phyloP scores from a whole-genome alignment of 2,888 invertebrate genomes.

The Chaetoderma sp. region DNA sequence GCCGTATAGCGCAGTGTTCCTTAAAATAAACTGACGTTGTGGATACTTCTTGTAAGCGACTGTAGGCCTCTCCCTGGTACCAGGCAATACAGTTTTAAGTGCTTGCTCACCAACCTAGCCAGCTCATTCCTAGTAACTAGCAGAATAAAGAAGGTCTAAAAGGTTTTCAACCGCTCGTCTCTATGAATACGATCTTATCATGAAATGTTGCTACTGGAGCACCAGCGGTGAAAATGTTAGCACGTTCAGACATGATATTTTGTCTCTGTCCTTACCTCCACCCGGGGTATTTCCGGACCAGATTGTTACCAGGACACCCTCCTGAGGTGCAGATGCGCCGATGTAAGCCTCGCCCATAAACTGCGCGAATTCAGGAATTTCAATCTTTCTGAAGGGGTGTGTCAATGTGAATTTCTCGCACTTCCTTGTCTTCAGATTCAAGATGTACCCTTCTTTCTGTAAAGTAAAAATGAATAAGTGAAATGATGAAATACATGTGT shows the following conservation, averaged over 20 bases:
- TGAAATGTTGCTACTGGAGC: too few relatives aligned
- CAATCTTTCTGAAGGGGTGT: slow-evolving; percentile 46
- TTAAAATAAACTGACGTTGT: too few relatives aligned
- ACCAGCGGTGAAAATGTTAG: not conserved
- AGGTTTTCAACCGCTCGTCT: too few relatives aligned
- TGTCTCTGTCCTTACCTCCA: not conserved
- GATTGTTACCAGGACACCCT: slow-evolving; percentile 41
- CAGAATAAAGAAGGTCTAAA: too few relatives aligned
- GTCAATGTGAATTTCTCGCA: slow-evolving; percentile 45
- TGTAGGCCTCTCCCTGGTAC: too few relatives aligned
- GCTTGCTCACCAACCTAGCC: too few relatives aligned
- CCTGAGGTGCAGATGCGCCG: slow-evolving; percentile 47
- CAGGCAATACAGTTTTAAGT: too few relatives aligned
- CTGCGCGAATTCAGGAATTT: slow-evolving; percentile 46
- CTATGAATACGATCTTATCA: too few relatives aligned
- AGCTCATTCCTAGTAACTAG: too few relatives aligned
- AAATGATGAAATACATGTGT: not conserved
- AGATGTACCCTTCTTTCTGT: slow-evolving; percentile 49
- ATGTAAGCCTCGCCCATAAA: slow-evolving; percentile 44
- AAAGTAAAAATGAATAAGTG: not conserved
- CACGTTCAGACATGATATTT: not conserved
- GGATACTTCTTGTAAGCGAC: too few relatives aligned
- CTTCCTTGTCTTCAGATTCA: slow-evolving; percentile 45
- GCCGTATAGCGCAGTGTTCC: too few relatives aligned
- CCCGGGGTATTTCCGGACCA: slow-evolving; percentile 39